Evolutionary conservation across 1,140 invertebrate genomes (phyloP).

Genomic region (Tetramorium alpestre): DNA sequence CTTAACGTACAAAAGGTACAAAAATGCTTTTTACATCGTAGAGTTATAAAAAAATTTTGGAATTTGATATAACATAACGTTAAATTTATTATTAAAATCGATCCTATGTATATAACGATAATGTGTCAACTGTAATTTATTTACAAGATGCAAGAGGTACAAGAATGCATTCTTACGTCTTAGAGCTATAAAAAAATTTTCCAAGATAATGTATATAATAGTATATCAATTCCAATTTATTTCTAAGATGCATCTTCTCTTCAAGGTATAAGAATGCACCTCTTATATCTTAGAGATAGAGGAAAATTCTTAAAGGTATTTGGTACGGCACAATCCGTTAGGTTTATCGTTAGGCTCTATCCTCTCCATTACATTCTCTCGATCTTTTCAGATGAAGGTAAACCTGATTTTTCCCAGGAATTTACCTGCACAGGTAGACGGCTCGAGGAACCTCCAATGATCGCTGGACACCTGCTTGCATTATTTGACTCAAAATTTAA

Average conservation of each 20-base stretch:
- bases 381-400: not conserved
- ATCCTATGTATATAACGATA: no score
- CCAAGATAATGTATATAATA: no score
- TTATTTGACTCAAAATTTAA: not conserved
- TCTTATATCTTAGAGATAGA: not conserved
- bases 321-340: not conserved
- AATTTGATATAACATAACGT: not conserved
- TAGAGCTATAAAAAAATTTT: no score
- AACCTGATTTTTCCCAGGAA: not conserved
- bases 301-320: not conserved
- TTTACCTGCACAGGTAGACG: not conserved
- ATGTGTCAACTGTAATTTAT: no score
- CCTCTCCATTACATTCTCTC: not conserved
- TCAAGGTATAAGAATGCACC: not conserved
- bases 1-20: not conserved
- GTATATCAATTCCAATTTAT: no score
- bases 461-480: not conserved
- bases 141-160: no score
- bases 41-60: not conserved
- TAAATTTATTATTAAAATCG: not conserved
- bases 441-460: not conserved
- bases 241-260: no score
- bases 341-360: not conserved
- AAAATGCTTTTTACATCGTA: not conserved
- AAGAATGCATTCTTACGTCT: no score